A percentile compares a stretch with the other conserved stretches of the same genome.
These are phyloP conservation scores for Clarias batrachus DNA, from an alignment of 2,113 vertebrate genomes.

Conservation along the genomic window DNA sequence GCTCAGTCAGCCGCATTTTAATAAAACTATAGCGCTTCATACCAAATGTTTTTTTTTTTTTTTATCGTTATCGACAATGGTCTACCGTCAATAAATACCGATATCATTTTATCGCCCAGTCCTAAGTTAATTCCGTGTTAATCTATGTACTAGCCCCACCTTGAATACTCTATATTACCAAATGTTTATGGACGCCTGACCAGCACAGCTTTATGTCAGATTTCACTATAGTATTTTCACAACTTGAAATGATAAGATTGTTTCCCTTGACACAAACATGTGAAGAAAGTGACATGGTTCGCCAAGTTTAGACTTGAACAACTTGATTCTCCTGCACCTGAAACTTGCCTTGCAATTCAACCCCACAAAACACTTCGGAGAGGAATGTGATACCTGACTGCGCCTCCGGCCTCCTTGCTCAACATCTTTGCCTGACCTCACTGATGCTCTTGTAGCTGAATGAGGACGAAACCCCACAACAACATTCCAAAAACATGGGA, in stretches of 20 bases:
- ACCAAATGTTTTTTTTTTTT: too few relatives aligned
- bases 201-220: too few relatives aligned
- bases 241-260: neutral
- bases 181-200: neutral
- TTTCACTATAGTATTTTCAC: neutral
- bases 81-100: too few relatives aligned
- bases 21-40: too few relatives aligned
- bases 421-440: neutral
- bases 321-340: neutral
- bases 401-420: neutral
- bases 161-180: neutral
- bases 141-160: constrained; percentile 30
- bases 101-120: too few relatives aligned
- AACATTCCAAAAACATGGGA: neutral
- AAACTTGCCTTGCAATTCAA: neutral
- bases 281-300: neutral
- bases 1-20: too few relatives aligned
- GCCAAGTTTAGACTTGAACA: neutral
- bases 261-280: neutral
- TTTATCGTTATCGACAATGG: too few relatives aligned
- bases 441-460: neutral
- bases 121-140: constrained; percentile 30
- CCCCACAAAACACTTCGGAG: neutral
- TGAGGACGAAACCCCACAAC: neutral
- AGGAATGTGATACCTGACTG: neutral